These are phyloP conservation scores for Lacanobia oleracea DNA, from an alignment of 2,888 invertebrate genomes.

Conservation along the genomic window DNA sequence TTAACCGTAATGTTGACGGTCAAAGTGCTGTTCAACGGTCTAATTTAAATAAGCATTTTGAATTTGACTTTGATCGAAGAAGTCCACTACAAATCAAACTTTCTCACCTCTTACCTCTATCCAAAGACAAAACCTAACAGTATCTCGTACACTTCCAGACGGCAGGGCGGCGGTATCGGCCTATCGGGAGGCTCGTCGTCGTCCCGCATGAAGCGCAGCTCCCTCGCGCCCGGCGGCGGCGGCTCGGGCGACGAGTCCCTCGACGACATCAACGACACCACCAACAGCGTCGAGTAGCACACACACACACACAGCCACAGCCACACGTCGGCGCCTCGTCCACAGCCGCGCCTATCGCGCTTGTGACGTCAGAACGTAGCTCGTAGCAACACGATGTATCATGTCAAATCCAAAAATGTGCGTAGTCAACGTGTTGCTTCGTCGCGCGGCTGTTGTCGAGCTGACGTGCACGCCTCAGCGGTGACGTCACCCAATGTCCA, in stretches of 20 bases:
- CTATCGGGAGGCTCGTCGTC: slow-evolving; percentile 92
- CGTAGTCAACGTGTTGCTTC: slow-evolving; percentile 1
- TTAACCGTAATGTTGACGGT: too few relatives aligned
- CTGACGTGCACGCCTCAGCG: slow-evolving; percentile 39
- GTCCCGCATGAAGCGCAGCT: slow-evolving; percentile 93
- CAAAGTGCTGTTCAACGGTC: too few relatives aligned
- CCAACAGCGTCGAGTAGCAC: slow-evolving; percentile 93
- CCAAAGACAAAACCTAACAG: not conserved
- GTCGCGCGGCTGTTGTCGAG: slow-evolving; percentile 24
- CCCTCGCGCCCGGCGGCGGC: slow-evolving; percentile 92
- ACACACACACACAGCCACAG: not conserved
- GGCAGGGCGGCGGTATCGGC: slow-evolving; percentile 90
- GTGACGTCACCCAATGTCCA: slow-evolving; percentile 52
- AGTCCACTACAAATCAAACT: slow-evolving; percentile 5
- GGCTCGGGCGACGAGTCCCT: slow-evolving; percentile 93
- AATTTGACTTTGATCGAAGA: not conserved
- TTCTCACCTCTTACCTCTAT: slow-evolving; percentile 3
- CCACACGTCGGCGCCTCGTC: not conserved
- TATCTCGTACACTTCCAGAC: slow-evolving; percentile 71
- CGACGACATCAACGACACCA: slow-evolving; percentile 93
- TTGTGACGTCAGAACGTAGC: not conserved
- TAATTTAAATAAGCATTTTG: too few relatives aligned
- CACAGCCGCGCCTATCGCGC: not conserved
- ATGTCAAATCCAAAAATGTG: not conserved
- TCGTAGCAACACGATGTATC: not conserved